phyloP scores from a whole-genome alignment of 2,888 invertebrate species.

The Parnassius smintheus region DNA sequence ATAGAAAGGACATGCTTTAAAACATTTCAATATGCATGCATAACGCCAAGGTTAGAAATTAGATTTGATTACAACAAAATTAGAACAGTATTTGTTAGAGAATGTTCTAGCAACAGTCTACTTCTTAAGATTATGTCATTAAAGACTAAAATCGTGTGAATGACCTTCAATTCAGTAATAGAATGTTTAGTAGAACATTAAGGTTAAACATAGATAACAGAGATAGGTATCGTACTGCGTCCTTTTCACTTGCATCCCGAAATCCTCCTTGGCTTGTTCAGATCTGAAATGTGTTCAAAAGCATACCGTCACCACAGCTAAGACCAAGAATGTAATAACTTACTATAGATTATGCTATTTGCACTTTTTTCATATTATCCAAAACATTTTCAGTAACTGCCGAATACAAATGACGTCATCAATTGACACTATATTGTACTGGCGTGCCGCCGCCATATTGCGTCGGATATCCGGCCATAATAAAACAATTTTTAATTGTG shows the following conservation, averaged over 20 bases:
- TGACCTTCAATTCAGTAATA: neutral
- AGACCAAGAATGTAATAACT: neutral
- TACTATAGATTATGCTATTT: no score
- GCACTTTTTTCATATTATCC: no score
- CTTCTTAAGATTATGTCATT: neutral
- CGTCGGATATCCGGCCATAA: no score
- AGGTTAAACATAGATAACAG: slow-evolving; percentile 41
- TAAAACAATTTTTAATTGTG: no score
- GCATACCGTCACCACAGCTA: slow-evolving; percentile 41
- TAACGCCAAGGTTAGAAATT: slow-evolving; percentile 13
- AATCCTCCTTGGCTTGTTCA: slow-evolving; percentile 70
- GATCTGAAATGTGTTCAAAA: slow-evolving; percentile 63
- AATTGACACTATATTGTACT: no score
- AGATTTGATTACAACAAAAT: slow-evolving; percentile 6
- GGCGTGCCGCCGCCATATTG: no score
- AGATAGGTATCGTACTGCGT: slow-evolving; percentile 70
- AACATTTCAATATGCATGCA: slow-evolving; percentile 10
- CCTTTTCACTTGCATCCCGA: slow-evolving; percentile 75
- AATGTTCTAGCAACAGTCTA: neutral
- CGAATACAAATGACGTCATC: no score
- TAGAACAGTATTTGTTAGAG: slow-evolving; percentile 17
- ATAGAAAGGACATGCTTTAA: slow-evolving; percentile 12
- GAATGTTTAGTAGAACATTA: slow-evolving; percentile 29
- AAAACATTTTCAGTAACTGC: no score
- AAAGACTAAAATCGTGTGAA: slow-evolving; percentile 14